Percentiles rank a stretch among this genome's conserved stretches.
Evolutionary conservation across 2,113 vertebrate species (phyloP).

Genomic region (Centropus unirufus): DNA sequence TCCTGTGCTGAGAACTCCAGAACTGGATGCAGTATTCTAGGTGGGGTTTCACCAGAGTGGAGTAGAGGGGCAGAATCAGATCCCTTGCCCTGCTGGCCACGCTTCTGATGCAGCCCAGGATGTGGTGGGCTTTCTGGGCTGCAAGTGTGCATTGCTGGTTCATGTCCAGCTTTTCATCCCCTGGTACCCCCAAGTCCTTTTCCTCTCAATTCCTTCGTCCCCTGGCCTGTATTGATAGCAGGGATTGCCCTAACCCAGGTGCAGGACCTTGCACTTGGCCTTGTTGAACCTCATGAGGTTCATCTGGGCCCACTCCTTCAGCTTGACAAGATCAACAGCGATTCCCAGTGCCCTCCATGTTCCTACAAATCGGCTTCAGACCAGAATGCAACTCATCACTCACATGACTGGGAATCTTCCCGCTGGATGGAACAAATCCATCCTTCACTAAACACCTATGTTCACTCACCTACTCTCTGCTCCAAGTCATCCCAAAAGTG

Average conservation of each 20-base stretch:
- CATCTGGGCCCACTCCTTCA: neutral
- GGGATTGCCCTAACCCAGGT: rapidly evolving
- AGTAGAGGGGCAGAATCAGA: neutral
- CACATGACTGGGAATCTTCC: neutral
- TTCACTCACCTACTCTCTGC: neutral
- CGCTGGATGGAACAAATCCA: neutral
- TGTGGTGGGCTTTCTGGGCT: rapidly evolving
- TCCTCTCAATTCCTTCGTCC: neutral
- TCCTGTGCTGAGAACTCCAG: rapidly evolving
- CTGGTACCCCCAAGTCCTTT: neutral
- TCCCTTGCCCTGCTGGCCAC: neutral
- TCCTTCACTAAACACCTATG: neutral
- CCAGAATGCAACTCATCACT: neutral
- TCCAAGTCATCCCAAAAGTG: neutral
- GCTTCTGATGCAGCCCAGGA: neutral
- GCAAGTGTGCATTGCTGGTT: rapidly evolving
- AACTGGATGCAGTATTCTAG: neutral
- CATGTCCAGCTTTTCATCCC: neutral
- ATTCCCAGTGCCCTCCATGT: rapidly evolving
- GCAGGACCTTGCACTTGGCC: neutral
- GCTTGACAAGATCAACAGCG: neutral
- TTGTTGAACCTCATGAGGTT: neutral
- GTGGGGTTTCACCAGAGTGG: neutral
- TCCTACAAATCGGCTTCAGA: neutral
- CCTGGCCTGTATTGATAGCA: too few species aligned